phyloP scores from a whole-genome alignment of 2,888 invertebrate species.

The Ichneumoninae sp. region DNA sequence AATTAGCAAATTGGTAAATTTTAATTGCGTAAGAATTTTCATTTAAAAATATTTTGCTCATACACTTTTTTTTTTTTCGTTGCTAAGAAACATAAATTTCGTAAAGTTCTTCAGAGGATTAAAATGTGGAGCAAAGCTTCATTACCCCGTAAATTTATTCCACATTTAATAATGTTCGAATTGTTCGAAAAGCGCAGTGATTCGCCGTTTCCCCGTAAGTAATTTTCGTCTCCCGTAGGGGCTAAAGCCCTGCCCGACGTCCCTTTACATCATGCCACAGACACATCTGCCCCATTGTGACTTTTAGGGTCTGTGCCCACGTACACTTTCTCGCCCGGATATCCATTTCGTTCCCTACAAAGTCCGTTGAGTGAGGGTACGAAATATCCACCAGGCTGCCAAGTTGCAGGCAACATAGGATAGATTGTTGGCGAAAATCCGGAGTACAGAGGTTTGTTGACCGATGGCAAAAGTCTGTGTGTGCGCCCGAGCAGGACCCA shows the following conservation, averaged over 20 bases:
- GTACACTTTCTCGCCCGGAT: conserved; percentile 19
- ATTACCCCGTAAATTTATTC: background rate
- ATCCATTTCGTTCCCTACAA: conserved; percentile 28
- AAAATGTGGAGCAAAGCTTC: background rate
- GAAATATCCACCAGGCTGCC: background rate
- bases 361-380: conserved; percentile 19
- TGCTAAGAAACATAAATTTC: background rate
- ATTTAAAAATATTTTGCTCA: background rate
- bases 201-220: conserved; percentile 44
- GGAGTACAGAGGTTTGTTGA: conserved; percentile 44
- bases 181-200: conserved; percentile 52
- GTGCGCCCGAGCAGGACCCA: too few species aligned
- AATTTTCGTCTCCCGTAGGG: conserved; percentile 9
- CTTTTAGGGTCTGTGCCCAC: conserved; percentile 64
- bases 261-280: conserved; percentile 31
- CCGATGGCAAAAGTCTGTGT: conserved; percentile 12
- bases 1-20: background rate
- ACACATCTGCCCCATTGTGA: conserved; percentile 71
- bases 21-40: background rate
- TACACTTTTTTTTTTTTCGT: background rate
- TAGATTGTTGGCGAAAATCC: conserved; percentile 28
- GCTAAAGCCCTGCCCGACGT: conserved; percentile 17
- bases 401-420: background rate
- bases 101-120: background rate
- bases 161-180: conserved; percentile 54